Conservation (phyloP, 2,797 vertebrate species). For the Potorous gilbertii region DNA sequence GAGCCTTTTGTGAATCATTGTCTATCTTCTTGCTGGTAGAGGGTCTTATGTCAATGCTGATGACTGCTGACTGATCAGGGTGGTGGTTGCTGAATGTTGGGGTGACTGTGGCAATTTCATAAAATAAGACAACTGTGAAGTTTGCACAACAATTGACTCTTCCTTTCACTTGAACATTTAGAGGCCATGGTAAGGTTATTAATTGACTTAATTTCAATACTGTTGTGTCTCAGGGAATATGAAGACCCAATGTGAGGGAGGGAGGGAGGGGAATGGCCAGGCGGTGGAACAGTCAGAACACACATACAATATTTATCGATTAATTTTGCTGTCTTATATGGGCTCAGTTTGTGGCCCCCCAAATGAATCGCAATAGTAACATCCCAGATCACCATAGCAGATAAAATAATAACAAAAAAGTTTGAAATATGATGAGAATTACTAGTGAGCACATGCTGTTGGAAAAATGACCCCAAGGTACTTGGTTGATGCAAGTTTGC, state of each 20-base stretch:
- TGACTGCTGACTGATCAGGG: background rate
- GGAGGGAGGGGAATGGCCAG: background rate
- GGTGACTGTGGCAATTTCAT: background rate
- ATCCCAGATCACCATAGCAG: background rate
- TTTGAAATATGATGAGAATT: background rate
- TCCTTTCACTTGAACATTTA: background rate
- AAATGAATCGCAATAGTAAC: background rate
- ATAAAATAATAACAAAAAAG: too few relatives aligned
- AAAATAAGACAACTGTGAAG: background rate
- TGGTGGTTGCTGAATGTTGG: background rate
- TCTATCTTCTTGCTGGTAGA: background rate
- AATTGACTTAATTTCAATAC: background rate
- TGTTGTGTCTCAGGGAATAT: background rate
- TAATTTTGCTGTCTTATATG: background rate
- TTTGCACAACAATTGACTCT: background rate
- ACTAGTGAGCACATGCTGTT: background rate
- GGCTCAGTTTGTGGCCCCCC: background rate
- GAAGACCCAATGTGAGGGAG: background rate
- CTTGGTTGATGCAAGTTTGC: background rate
- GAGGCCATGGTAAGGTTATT: background rate
- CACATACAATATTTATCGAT: background rate
- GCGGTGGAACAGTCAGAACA: background rate
- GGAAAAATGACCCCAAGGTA: background rate
- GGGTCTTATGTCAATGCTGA: background rate
- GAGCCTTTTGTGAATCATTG: background rate